Evolutionary conservation across 2,797 vertebrate genomes (phyloP), one percentile per base, ranked within the genome.

Genomic region (Moxostoma hubbsi): DNA sequence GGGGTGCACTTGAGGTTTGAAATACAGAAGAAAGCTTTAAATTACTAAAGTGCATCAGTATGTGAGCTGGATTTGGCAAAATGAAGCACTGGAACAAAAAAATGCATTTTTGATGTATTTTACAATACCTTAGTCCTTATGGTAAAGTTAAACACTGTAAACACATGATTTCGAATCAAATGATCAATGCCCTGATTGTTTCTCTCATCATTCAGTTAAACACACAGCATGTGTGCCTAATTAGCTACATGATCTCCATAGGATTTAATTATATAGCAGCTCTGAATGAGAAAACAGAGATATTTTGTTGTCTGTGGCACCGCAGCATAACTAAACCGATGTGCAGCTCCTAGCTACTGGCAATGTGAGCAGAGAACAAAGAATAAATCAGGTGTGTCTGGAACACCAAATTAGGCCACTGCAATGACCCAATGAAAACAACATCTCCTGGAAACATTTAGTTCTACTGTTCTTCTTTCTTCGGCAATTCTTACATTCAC

Each of bases 211-310:
- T 78, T 82, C 69, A 66, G 70, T 51, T 73, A 54, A 78, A 58
- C 81, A 67, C 77, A 65, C 77, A 57, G 77, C 50, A 72, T 72
- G 77, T 79, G 77, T 79, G 51, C 73, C 63, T 78, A 78, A 78
- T 82, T 74, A 73, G 61, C 65, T 79, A 36, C 69, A 82, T 59
- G 61, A 54, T 70, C 71, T 74, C 67, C 77, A 72, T 68, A 65
- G 77, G 77, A 79, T 72, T 79, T 79, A 72, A 79, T 79, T 72
- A 72, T 72, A 68, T 75, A 74, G 66, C n/a, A 64, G 58, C 58
- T 79, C 76, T 16, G 46, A n/a, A 59, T 46, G 50, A 71, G 68
- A 58, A 69, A 62, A 58, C 47, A 79, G 45, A 69, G 59, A 49
- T 64, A 79, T 75, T 79, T 73, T 4, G 49, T 63, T 72, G 51